Base-by-base conservation (phyloP, 1,140 invertebrate genomes). In the Oncopeltus fasciatus region DNA sequence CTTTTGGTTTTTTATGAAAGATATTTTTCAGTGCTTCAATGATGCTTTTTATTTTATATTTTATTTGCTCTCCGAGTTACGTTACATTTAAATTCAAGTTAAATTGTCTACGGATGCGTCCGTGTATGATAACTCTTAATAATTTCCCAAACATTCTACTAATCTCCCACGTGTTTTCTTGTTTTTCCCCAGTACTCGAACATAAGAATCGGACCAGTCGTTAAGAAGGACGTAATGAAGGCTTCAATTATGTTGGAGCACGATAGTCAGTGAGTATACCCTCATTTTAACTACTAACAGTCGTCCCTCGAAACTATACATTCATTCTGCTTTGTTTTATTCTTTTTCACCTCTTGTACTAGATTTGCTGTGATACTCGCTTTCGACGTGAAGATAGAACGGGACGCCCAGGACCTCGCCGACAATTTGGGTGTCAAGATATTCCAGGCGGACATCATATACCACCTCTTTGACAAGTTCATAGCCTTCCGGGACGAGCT, bases 401-500 rank as follows among this genome's bases (percentile, higher is more conserved):
- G 87, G 61, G 97, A 99, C 70, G 96, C 95, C 0, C 95, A 99
- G 77, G 93, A 98, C 72, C 75, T 98, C 72, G 97, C 97, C 0
- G 95, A 99, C 70, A 82, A 84, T 56, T 72, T 95, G 47, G 92
- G 91, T 59, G 93, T 99, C 46, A 93, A 88, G 76, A 95, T 99
- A 70, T 99, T 99, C 82, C 88, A 95, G 62, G 97, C 97, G 2
- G 95, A 99, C 74, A 99, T 99, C 72, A 99, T 99, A 70, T 99
- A 99, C 77, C 97, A 99, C 79, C 77, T 99, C 63, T 98, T 98
- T 76, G 96, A 99, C 75, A 89, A 90, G 72, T 99, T 99, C 77
- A 95, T 86, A 65, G 86, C 87, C 18, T 98, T 95, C 74, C 80
- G 92, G 59, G 93, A 98, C 59, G 92, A 98, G 67, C 75, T 98